A percentile compares a stretch with the other conserved stretches of the same genome.
phyloP scores from a whole-genome alignment of 2,888 invertebrate species.

The Galerucella nymphaeae region DNA sequence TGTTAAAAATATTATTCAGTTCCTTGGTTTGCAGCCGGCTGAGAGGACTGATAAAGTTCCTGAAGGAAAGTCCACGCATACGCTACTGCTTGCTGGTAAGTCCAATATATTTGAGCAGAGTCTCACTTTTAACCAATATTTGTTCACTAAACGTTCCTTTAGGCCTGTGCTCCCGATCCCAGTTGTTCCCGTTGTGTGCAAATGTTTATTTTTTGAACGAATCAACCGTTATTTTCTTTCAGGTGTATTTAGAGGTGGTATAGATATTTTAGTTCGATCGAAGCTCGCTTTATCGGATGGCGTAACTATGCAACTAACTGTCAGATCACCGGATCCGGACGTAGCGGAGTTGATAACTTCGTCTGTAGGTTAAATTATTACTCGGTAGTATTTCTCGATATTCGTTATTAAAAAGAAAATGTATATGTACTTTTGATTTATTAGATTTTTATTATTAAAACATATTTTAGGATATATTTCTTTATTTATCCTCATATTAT shows the following conservation, averaged over 20 bases:
- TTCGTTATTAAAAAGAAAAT: background rate
- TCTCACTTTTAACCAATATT: no score
- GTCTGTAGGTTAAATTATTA: slow-evolving; percentile 77
- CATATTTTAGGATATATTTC: background rate
- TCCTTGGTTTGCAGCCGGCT: slow-evolving; percentile 86
- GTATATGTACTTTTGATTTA: slow-evolving; percentile 18
- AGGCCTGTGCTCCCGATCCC: no score
- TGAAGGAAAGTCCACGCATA: slow-evolving; percentile 85
- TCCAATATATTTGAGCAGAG: background rate
- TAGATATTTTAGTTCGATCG: slow-evolving; percentile 88
- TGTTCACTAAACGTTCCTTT: no score
- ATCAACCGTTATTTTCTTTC: slow-evolving; percentile 40
- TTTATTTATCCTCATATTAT: background rate
- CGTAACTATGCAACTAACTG: slow-evolving; percentile 95
- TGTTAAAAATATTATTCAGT: slow-evolving; percentile 83
- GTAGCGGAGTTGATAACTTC: slow-evolving; percentile 89
- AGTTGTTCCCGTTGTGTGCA: no score
- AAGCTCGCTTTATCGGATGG: slow-evolving; percentile 83
- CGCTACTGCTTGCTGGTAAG: slow-evolving; percentile 80
- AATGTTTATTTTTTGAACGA: background rate
- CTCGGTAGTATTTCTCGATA: background rate
- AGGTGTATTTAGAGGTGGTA: slow-evolving; percentile 91
- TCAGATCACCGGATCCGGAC: slow-evolving; percentile 85
- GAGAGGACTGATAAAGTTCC: slow-evolving; percentile 86
- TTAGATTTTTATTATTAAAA: slow-evolving; percentile 9